Conservation (phyloP, 2,888 invertebrate species). For the Polymixis flavicincta region DNA sequence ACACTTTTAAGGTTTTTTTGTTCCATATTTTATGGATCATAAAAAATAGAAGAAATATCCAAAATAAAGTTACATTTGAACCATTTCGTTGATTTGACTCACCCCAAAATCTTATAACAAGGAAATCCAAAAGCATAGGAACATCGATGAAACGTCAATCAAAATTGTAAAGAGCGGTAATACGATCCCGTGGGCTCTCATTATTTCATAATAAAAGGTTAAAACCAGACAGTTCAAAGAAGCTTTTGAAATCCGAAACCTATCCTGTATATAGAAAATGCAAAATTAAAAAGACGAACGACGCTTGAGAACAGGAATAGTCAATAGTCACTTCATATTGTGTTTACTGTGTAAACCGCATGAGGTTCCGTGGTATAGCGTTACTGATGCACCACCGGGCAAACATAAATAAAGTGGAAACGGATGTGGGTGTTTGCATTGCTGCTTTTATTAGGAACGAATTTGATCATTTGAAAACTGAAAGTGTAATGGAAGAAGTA, state of each 20-base stretch:
- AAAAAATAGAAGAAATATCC: not conserved
- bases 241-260: conserved; percentile 85
- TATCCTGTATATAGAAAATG: conserved; percentile 84
- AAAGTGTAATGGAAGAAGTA: conserved; percentile 71
- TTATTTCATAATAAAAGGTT: conserved; percentile 83
- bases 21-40: not conserved
- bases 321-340: conserved; percentile 90
- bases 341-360: conserved; percentile 88
- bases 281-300: conserved; percentile 85
- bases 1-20: not conserved
- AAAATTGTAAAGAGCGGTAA: conserved; percentile 79
- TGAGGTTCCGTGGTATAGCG: conserved; percentile 85
- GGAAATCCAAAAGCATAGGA: conserved; percentile 67
- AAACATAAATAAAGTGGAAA: conserved; percentile 45
- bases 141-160: conserved; percentile 79
- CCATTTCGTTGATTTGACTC: not conserved
- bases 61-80: not conserved
- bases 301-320: conserved; percentile 87
- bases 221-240: conserved; percentile 78
- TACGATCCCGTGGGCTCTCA: conserved; percentile 78
- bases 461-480: not conserved
- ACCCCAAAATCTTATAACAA: conserved; percentile 56
- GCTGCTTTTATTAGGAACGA: conserved; percentile 40
- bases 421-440: conserved; percentile 63
- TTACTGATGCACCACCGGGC: conserved; percentile 76